phyloP scores from a whole-genome alignment of 2,797 vertebrate species.

The Siniperca obscura region DNA sequence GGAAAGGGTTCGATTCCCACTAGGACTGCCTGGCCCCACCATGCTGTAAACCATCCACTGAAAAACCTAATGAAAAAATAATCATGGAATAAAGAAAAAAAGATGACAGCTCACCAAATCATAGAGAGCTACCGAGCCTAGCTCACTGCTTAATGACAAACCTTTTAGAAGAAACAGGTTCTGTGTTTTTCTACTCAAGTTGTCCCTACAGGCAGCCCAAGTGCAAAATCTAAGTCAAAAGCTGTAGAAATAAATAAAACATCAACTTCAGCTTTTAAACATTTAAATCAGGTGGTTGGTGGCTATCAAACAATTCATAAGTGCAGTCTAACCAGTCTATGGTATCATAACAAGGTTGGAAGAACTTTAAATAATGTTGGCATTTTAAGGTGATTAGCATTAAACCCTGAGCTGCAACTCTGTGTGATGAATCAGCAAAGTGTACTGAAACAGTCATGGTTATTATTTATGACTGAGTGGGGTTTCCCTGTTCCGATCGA shows the following conservation, averaged over 20 bases:
- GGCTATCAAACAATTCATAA: not conserved
- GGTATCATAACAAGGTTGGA: not conserved
- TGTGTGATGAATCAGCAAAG: slow-evolving; percentile 36
- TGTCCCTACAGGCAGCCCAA: not conserved
- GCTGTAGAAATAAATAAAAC: not conserved
- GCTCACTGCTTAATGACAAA: not conserved
- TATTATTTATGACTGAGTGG: slow-evolving; percentile 14
- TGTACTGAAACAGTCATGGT: not conserved
- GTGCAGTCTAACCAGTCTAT: not conserved
- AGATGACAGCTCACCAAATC: not conserved
- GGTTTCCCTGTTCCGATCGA: slow-evolving; percentile 39
- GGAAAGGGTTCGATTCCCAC: not conserved
- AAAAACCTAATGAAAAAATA: not conserved
- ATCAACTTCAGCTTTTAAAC: not conserved
- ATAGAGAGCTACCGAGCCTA: not conserved
- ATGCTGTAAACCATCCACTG: not conserved
- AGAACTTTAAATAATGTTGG: slow-evolving; percentile 24
- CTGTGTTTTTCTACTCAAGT: not conserved
- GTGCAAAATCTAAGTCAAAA: not conserved
- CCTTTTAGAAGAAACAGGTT: not conserved
- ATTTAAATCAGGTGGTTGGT: not conserved
- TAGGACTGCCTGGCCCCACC: not conserved
- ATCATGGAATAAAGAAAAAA: not conserved
- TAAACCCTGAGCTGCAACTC: not conserved
- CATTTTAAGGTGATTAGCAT: slow-evolving; percentile 26